These are phyloP conservation scores for Cossypha niveicapilla DNA, from an alignment of 2,797 vertebrate species.

Conservation along the genomic window DNA sequence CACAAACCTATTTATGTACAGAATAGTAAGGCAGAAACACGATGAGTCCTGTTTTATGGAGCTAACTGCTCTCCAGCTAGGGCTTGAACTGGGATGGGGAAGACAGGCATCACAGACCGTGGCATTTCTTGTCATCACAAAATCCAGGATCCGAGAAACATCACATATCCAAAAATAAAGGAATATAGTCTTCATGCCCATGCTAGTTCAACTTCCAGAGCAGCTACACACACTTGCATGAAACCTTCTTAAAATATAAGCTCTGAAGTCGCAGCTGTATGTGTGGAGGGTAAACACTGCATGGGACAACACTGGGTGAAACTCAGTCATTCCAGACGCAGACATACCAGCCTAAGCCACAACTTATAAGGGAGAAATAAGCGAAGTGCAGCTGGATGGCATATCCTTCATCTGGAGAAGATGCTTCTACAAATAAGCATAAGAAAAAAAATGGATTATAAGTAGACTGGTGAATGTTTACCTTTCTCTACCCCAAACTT, in stretches of 20 bases:
- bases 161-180: neutral
- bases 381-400: neutral
- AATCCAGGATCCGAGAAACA: neutral
- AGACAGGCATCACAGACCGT: too few relatives aligned
- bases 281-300: neutral
- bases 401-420: neutral
- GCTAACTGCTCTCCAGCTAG: neutral
- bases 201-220: neutral
- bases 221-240: neutral
- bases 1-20: neutral
- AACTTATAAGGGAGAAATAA: neutral
- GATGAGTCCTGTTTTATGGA: neutral
- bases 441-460: neutral
- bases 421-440: neutral
- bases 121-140: neutral
- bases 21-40: neutral
- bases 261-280: accelerated
- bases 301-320: neutral
- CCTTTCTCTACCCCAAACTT: neutral
- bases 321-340: neutral
- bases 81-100: neutral
- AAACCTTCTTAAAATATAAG: neutral
- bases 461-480: accelerated
- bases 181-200: neutral
- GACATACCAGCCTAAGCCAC: neutral